phyloP scores from a whole-genome alignment of 2,888 invertebrate species.

The Steinernema carpocapsae region DNA sequence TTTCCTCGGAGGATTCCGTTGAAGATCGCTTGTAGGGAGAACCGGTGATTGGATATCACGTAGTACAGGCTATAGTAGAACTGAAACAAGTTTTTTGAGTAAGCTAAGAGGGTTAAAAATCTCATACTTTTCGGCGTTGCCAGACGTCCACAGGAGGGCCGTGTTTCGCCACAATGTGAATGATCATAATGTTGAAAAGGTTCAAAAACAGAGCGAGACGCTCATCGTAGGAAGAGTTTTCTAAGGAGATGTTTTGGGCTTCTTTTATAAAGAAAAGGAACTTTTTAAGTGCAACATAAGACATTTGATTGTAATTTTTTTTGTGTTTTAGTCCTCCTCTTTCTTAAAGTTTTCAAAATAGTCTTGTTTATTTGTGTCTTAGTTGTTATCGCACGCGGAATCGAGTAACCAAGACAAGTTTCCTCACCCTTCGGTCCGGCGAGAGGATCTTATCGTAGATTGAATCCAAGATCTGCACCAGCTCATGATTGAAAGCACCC shows the following conservation, averaged over 20 bases:
- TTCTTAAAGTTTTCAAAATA: too few species aligned
- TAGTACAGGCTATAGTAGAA: conserved; percentile 72
- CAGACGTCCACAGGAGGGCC: conserved; percentile 71
- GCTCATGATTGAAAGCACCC: conserved; percentile 69
- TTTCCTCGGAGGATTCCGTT: conserved; percentile 72
- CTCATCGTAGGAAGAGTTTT: conserved; percentile 63
- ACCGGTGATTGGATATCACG: conserved; percentile 71
- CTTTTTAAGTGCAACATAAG: conserved; percentile 69
- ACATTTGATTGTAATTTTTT: too few species aligned
- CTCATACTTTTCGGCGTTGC: conserved; percentile 70
- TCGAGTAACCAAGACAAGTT: too few species aligned
- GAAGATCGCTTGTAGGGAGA: conserved; percentile 72
- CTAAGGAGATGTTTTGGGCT: conserved; percentile 63
- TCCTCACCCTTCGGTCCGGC: conserved; percentile 68
- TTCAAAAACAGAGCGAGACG: conserved; percentile 72
- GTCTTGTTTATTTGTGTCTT: too few species aligned
- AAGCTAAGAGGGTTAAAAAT: too few species aligned
- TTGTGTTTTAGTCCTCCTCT: not conserved
- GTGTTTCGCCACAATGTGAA: conserved; percentile 71
- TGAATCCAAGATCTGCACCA: conserved; percentile 69
- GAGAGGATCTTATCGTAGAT: conserved; percentile 69
- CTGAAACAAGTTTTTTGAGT: conserved; percentile 61
- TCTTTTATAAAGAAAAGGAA: conserved; percentile 69
- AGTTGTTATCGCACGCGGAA: too few species aligned
- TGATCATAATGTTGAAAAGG: conserved; percentile 72